Evolutionary conservation across 2,888 invertebrate genomes (phyloP).

Genomic region (Apodemia mormo): DNA sequence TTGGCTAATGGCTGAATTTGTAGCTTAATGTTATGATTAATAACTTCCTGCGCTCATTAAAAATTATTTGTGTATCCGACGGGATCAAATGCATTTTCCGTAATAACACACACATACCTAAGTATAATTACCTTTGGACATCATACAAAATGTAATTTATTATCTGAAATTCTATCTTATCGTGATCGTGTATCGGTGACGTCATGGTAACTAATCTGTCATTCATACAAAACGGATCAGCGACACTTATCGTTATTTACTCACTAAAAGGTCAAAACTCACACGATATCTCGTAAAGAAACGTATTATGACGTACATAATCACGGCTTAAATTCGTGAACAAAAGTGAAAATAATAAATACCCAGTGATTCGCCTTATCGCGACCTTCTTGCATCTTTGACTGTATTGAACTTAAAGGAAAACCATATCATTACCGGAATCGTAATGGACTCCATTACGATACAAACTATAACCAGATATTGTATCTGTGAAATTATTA

Average conservation of each 20-base stretch:
- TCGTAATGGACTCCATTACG: conserved; percentile 13
- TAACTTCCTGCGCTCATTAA: too few relatives aligned
- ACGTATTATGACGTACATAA: conserved; percentile 50
- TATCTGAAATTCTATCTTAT: too few relatives aligned
- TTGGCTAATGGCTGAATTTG: too few relatives aligned
- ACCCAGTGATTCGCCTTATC: conserved; percentile 43
- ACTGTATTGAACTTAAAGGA: conserved; percentile 37
- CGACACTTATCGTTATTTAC: conserved; percentile 42
- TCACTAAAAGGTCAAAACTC: conserved; percentile 51
- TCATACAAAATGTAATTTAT: too few relatives aligned
- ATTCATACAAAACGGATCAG: conserved; percentile 23
- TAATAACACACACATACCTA: too few relatives aligned
- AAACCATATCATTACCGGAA: conserved; percentile 35
- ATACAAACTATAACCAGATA: conserved; percentile 2
- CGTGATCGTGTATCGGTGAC: background rate
- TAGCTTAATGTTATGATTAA: too few relatives aligned
- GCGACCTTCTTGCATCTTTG: conserved; percentile 42
- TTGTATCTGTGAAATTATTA: too few relatives aligned
- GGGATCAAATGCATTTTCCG: too few relatives aligned
- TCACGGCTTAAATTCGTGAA: conserved; percentile 49
- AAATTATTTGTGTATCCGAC: too few relatives aligned
- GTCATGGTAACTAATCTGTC: conserved; percentile 4
- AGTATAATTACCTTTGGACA: too few relatives aligned
- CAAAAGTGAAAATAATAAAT: conserved; percentile 31
- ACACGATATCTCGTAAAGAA: conserved; percentile 45